Conservation (phyloP, 2,797 vertebrate genomes). For the Cirrhinus mrigala region DNA sequence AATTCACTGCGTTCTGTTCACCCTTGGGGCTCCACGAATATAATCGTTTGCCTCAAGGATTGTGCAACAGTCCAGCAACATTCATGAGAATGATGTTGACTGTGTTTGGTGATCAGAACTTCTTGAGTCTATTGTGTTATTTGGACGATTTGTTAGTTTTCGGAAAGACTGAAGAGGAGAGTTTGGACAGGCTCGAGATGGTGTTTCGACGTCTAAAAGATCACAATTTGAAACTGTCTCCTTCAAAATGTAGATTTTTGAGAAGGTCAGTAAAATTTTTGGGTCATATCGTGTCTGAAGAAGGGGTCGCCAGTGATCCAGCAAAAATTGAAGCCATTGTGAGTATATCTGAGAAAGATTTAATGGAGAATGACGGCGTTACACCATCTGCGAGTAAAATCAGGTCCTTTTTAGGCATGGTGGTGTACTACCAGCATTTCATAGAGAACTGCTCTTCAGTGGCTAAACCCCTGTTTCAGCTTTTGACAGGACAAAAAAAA, state of each 20-base stretch:
- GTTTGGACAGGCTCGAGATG: not conserved
- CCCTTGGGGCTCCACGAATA: not conserved
- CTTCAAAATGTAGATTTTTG: not conserved
- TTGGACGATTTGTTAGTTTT: not conserved
- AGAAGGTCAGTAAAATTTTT: not conserved
- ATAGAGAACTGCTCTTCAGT: not conserved
- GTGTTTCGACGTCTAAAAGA: not conserved
- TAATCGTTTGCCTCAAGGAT: not conserved
- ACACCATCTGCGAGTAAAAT: not conserved
- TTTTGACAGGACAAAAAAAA: not conserved
- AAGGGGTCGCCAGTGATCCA: not conserved
- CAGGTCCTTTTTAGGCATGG: constrained; percentile 2
- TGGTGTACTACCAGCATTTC: constrained; percentile 3
- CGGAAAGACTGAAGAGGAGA: not conserved
- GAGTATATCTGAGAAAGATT: not conserved
- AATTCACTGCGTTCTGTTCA: not conserved
- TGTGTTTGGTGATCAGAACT: not conserved
- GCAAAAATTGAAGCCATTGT: not conserved
- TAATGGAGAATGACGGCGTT: constrained; percentile 1
- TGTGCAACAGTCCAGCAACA: not conserved
- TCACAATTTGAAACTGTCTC: not conserved
- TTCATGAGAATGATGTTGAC: not conserved
- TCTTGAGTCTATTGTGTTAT: not conserved
- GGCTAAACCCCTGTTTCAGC: not conserved
- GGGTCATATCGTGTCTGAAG: constrained; percentile 2